phyloP scores from a whole-genome alignment of 2,797 vertebrate species.

The Geotrypetes seraphini region DNA sequence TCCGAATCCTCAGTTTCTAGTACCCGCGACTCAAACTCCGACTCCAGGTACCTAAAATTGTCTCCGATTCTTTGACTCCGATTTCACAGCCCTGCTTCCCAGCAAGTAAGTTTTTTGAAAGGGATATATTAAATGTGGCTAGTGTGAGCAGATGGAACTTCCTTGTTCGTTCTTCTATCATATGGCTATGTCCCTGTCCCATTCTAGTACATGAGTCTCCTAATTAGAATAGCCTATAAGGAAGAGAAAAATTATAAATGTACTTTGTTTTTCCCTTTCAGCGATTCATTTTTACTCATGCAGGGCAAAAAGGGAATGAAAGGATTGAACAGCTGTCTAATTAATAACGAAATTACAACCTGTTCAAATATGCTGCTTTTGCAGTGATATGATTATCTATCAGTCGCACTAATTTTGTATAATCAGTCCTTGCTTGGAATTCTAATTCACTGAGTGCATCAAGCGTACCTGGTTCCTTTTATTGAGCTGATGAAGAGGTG shows the following conservation, averaged over 20 bases:
- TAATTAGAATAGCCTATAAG: not conserved
- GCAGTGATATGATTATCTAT: not conserved
- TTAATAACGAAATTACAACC: not conserved
- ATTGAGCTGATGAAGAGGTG: too few relatives aligned
- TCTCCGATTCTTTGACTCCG: too few relatives aligned
- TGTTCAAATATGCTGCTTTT: not conserved
- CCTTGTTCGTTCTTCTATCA: not conserved
- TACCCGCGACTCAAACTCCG: too few relatives aligned
- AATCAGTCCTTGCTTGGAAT: not conserved
- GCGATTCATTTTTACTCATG: not conserved
- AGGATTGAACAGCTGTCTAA: not conserved
- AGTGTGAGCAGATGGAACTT: slow-evolving; percentile 1
- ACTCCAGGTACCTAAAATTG: too few relatives aligned
- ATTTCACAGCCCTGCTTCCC: too few relatives aligned
- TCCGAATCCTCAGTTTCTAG: too few relatives aligned
- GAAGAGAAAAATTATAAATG: not conserved
- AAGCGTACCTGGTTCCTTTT: not conserved
- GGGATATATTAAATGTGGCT: too few relatives aligned
- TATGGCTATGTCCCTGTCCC: not conserved
- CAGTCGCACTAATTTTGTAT: not conserved
- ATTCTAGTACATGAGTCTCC: not conserved
- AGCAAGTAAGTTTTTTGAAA: too few relatives aligned
- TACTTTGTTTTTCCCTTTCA: not conserved
- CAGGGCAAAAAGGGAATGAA: not conserved
- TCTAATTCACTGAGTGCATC: not conserved